Evolutionary conservation across 2,113 vertebrate species (phyloP).

Genomic region (Pheucticus melanocephalus): DNA sequence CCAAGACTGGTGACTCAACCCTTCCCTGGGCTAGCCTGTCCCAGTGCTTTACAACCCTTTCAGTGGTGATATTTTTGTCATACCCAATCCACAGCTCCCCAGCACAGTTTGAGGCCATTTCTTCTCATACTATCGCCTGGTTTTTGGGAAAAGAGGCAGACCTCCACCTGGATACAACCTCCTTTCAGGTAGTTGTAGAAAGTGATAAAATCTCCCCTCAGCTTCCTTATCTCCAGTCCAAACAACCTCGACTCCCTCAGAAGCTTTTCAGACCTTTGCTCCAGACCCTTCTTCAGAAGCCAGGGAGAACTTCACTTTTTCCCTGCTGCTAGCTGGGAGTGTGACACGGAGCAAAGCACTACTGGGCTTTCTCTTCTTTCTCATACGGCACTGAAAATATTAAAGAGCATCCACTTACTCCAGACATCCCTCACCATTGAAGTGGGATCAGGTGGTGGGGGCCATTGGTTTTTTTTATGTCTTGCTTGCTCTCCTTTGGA

Average conservation of each 20-base stretch:
- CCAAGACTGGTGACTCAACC: neutral
- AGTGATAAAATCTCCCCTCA: neutral
- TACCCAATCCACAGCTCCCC: neutral
- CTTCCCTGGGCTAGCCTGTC: neutral
- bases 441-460: neutral
- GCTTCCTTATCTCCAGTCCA: neutral
- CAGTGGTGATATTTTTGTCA: neutral
- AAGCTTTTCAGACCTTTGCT: neutral
- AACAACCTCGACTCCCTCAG: neutral
- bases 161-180: fast-evolving
- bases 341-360: fast-evolving
- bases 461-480: neutral
- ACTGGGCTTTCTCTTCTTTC: neutral
- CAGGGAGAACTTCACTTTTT: neutral
- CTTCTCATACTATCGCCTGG: fast-evolving
- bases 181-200: neutral
- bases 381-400: neutral
- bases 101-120: neutral
- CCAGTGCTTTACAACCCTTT: neutral
- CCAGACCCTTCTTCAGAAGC: neutral
- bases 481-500: neutral
- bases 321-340: neutral
- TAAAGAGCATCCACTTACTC: neutral
- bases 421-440: neutral
- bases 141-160: neutral